Evolutionary conservation across 1,140 invertebrate species (phyloP), one percentile per base, ranked within the genome.

Genomic region (Caenorhabditis brenneri): DNA sequence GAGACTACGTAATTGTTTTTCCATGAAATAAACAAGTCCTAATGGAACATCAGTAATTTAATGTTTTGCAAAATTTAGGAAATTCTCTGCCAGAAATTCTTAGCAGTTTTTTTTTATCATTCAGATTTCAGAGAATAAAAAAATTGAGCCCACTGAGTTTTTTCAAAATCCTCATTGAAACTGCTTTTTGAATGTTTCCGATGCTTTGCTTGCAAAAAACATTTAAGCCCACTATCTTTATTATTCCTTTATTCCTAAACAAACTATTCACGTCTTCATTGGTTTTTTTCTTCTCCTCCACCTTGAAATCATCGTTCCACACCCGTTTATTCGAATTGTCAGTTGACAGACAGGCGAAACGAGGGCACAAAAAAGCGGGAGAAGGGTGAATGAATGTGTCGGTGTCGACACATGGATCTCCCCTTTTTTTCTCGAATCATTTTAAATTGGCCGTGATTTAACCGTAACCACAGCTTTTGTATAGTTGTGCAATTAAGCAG

Each of bases 281-380:
- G 6, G 12, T 51, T 19, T 51, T 16, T 19, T 7, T 51, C 19
- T 29, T 29, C 58, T 12, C n/a, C 19, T 12, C 15, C 36, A 24
- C 65, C 33, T 74, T 74, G 65, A 74, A 74, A 74, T 74, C 65
- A 74, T 74, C 65, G 65, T 74, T 74, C 65, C 65, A 74, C 65
- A 31, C 65, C 65, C 65, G 65, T 74, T 74, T 74, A 74, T 74
- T 74, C 65, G 65, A 74, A 74, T 74, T 74, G 65, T 74, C 36
- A 74, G 65, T 74, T 74, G 65, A 74, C 65, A 74, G 65, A 42
- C 65, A 74, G 36, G n/a, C 65, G n/a, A 42, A 74, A 74, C 33
- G 33, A 42, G 65, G 36, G 36, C 36, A 42, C 65, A 39, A 24
- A 74, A 65, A 65, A 65, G 19, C 55, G 22, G 22, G 31, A 9